Conservation (phyloP, 2,888 invertebrate genomes). For the Pristionchus fissidentatus region DNA sequence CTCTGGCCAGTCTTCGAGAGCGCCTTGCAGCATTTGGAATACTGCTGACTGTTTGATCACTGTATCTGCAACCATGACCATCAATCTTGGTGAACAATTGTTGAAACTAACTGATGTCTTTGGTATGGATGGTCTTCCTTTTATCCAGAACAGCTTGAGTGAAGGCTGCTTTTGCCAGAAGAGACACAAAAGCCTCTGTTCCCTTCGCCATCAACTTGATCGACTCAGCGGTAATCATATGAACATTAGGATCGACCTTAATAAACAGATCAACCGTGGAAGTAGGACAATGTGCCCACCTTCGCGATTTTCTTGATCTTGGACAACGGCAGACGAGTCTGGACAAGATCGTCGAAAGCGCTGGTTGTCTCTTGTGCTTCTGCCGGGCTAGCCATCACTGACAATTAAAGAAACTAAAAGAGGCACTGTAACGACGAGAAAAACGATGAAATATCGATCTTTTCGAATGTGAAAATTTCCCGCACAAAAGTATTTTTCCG, state of each 20-base stretch:
- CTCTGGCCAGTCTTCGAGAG: conserved; percentile 70
- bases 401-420: neutral
- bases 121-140: conserved; percentile 64
- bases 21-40: conserved; percentile 69
- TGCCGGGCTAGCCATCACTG: neutral
- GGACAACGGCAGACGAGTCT: conserved; percentile 57
- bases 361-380: neutral
- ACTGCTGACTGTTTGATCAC: conserved; percentile 60
- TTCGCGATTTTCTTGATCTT: conserved; percentile 58
- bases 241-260: conserved; percentile 61
- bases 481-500: neutral
- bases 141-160: conserved; percentile 62
- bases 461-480: neutral
- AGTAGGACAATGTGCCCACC: neutral
- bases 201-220: conserved; percentile 64
- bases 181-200: conserved; percentile 66
- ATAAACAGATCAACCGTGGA: neutral
- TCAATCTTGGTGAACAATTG: neutral
- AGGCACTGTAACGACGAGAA: neutral
- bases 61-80: conserved; percentile 58
- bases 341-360: conserved; percentile 49
- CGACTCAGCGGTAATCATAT: conserved; percentile 61
- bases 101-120: conserved; percentile 62
- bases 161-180: conserved; percentile 62
- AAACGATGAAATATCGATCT: neutral